Base-by-base conservation (phyloP, 2,113 vertebrate species). In the Xiphorhynchus elegans region DNA sequence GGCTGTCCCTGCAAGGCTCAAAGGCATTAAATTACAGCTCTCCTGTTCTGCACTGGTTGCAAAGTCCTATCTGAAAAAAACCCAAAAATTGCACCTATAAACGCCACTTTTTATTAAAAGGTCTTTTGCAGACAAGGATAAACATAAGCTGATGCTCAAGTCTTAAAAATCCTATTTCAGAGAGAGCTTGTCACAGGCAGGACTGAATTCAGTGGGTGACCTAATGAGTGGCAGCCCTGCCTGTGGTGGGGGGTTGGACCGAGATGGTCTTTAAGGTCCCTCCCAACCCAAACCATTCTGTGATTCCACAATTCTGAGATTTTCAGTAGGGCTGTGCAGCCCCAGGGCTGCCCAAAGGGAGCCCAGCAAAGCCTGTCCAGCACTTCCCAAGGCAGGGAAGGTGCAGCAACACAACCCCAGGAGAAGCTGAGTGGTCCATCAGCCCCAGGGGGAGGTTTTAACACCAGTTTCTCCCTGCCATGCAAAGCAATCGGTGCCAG, bases 281-380 rank as follows among this genome's bases (percentile, higher is more conserved):
- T 49, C 8, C 42, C 49, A 56, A 56, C 1, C 1, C 49, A 49
- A 63, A 56, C 8, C 40, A 1, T 7, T 5, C 55, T 0, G 1
- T 3, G 49, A 50, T 64, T 52, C 85, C 4, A 4, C 1, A 17
- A 17, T 31, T 20, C 35, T 10, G 50, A 6, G 67, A 4, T 29
- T 66, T 77, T 24, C 63, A 11, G 39, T 25, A 25, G 35, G n/a
- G n/a, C 19, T 53, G 50, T 14, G 83, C 40, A 74, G 69, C 25
- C 69, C 10, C 64, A 13, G 62, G 31, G n/a, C 74, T 77, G 59
- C 70, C 49, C 37, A 17, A 20, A 40, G 1, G 33, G 21, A 90
- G 52, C 40, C 25, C 28, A 44, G 58, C 15, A 13, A 11, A 21
- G 72, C 59, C 50, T n/a, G 17, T 5, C 80, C 63, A 85, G 85